Base-by-base conservation (phyloP, 2,113 vertebrate genomes). In the Heterochromis multidens region DNA sequence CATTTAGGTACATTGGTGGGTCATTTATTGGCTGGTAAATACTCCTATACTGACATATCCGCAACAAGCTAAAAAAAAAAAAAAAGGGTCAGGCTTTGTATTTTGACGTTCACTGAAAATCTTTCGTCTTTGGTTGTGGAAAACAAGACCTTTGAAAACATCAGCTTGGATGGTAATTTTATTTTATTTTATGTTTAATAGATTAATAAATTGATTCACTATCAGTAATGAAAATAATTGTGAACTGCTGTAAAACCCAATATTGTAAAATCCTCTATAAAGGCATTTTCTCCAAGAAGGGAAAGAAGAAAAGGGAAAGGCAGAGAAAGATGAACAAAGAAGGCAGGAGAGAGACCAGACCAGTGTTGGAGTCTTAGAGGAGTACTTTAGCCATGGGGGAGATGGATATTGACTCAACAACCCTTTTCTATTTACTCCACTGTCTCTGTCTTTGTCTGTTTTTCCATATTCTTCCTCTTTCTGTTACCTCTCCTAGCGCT, bases 371-470 rank as follows among this genome's bases (percentile, higher is more conserved):
- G 89, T 79, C 81, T 91, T 82, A 88, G 79, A 89, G 46, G 76
- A 83, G 85, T 83, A 49, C 78, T 83, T 88, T 82, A 83, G 89
- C 93, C 87, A 85, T 79, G 54, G 81, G 88, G 85, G 76, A 92
- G 81, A 82, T 49, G n/a, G 60, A 82, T 90, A 91, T 94, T 88
- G 83, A 92, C 89, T 85, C 23, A 10, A 86, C 82, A 83, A 86
- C 72, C 62, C 80, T 83, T 70, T 46, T 82, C 81, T 85, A 80
- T 85, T 90, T 83, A 88, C 63, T 77, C 65, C 82, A 40, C 59
- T 74, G 52, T 77, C 76, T 72, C 80, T 37, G 17, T 61, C 27
- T 46, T 63, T 37, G 77, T 85, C 57, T 80, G 29, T 29, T 23
- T 70, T 57, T 78, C 72, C 21, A 33, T 3, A 27, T 17, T 81